These are phyloP conservation scores for Hemibagrus guttatus DNA, from an alignment of 2,797 vertebrate species.

Conservation along the genomic window DNA sequence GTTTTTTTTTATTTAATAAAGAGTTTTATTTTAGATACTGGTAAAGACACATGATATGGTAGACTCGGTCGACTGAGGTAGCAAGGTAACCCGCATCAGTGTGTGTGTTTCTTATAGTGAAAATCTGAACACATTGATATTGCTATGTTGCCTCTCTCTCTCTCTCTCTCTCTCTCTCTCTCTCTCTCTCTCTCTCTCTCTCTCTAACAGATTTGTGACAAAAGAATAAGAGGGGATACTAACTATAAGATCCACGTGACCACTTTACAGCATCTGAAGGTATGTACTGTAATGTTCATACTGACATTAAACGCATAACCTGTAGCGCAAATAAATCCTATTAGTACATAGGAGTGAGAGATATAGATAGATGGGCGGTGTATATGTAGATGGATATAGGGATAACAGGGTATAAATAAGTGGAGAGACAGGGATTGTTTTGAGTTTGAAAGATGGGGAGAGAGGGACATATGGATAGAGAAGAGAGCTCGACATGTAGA, in stretches of 20 bases:
- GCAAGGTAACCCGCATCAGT: no score
- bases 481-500: no score
- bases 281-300: conserved; percentile 51
- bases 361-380: neutral
- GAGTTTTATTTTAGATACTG: neutral
- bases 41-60: neutral
- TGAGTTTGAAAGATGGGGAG: neutral
- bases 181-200: conserved; percentile 4
- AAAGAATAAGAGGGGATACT: conserved; percentile 72
- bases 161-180: no score
- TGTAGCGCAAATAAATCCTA: neutral
- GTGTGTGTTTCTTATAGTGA: neutral
- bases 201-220: conserved; percentile 71
- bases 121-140: neutral
- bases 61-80: neutral
- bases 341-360: neutral
- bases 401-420: no score
- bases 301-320: neutral
- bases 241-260: conserved; percentile 80
- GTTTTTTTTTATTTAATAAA: neutral
- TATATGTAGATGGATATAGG: no score
- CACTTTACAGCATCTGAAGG: conserved; percentile 74
- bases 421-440: no score
- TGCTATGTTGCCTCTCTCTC: neutral
- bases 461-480: neutral